Base-by-base conservation (phyloP, 2,113 vertebrate species). In the Alexandromys fortis region DNA sequence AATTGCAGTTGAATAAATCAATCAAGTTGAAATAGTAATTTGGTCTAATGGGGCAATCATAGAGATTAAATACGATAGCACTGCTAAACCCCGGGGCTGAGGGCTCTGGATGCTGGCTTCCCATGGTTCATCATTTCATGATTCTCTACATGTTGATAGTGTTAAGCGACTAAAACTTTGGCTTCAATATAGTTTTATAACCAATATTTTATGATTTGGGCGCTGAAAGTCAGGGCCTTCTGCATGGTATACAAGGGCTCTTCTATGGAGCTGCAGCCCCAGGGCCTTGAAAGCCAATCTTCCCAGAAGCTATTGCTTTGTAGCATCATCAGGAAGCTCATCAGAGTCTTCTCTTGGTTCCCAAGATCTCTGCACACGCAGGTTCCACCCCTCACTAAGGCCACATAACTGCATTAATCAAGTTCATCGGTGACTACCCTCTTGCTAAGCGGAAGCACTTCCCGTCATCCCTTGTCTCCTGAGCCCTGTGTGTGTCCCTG, bases 1-100 rank as follows among this genome's bases (percentile, higher is more conserved):
- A 90, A 82, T 45, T 90, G n/a, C 81, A 92, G 35, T 35, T 75
- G 19, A 92, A 82, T 82, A 30, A 87, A 70, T 87, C 22, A 78
- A 30, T 79, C 82, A 63, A 89, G 55, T 67, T 26, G 42, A 45
- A 89, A 49, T 58, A 79, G 58, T 77, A 89, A 82, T 81, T 94
- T 67, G 38, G 42, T 76, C 63, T 93, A 21, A 26, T 28, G 47
- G 90, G 90, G 38, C 87, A 76, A 5, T 76, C 81, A 26, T 55
- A 68, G 91, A 89, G 73, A 72, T 85, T 89, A 92, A 81, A 52
- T 68, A 90, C 87, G 24, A 38, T 7, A 52, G 17, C 63, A 35
- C 35, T 91, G 24, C 30, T 38, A 86, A 79, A 81, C 19, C 22
- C 22, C 19, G 30, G 58, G 38, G 61, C 49, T 86, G 79, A 55